Evolutionary conservation across 2,888 invertebrate genomes (phyloP), one percentile per base, ranked within the genome.

Genomic region (Drosophila melanosoma): DNA sequence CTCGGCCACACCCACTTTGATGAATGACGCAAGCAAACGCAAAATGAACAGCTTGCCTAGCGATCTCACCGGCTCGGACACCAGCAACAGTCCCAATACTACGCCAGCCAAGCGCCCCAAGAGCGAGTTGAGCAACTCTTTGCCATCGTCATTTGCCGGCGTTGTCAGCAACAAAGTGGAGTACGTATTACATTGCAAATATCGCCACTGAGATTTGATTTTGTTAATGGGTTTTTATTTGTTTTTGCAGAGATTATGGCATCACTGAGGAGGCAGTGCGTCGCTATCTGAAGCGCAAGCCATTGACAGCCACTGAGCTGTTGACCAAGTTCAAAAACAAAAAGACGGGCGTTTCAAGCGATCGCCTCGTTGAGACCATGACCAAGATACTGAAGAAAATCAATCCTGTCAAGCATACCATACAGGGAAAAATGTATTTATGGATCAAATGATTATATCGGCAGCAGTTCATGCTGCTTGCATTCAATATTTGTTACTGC

Each of bases 291-390:
- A 97, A 97, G 93, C 95, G 99, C 12, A 99, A 99, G 91, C 99
- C 99, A 1, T 98, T 99, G 97, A 99, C 99, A 0, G 97, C 99
- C 0, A 99, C 98, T 0, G 99, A 99, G 91, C 94, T 99, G 38
- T 94, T 99, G 51, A 98, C 98, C 79, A 99, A 99, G 94, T 98
- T 99, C 94, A 98, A 98, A 92, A 97, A 97, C 45, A 98, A 98
- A 93, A 97, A 98, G 90, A 97, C 97, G 12, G 98, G 98, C 6
- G 95, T 98, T 58, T 96, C 96, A 65, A 97, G 97, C 79, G 98
- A 99, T 77, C 97, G 98, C 67, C 95, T 99, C 68, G 98, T 98
- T 1, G 97, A 97, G 90, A 96, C 97, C 42, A 98, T 99, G 96
- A 98, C 98, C 10, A 97, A 98, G 92, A 97, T 99, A 81, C 94